Evolutionary conservation across 2,113 vertebrate genomes (phyloP).

Genomic region (Polyodon spathula): DNA sequence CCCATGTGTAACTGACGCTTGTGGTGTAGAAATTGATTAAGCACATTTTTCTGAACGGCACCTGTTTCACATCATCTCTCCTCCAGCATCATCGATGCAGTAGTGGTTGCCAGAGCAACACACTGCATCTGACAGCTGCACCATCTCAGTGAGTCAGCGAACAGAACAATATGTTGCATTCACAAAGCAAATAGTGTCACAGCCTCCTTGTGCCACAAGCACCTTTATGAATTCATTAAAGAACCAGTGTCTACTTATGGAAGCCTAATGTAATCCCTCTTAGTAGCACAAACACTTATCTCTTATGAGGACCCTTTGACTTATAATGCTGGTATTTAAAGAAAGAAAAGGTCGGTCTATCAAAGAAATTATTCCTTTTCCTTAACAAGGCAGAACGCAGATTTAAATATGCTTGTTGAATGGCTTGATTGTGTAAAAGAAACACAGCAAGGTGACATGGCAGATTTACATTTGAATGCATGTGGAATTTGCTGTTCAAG

Average conservation of each 20-base stretch:
- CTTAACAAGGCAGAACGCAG: too few relatives aligned
- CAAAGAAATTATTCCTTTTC: too few relatives aligned
- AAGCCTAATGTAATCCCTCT: background rate
- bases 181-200: background rate
- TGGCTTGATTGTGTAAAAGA: too few relatives aligned
- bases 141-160: slow-evolving; percentile 40
- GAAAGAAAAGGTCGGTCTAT: too few relatives aligned
- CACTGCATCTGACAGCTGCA: slow-evolving; percentile 18
- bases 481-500: too few relatives aligned
- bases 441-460: too few relatives aligned
- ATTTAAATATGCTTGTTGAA: too few relatives aligned
- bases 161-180: background rate
- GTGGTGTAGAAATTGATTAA: background rate
- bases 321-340: too few relatives aligned
- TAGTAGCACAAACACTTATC: too few relatives aligned
- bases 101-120: slow-evolving; percentile 35
- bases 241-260: background rate
- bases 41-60: background rate
- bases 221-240: background rate
- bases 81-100: slow-evolving; percentile 26
- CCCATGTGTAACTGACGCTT: background rate
- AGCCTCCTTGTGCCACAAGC: background rate
- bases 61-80: slow-evolving; percentile 14
- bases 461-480: too few relatives aligned
- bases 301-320: too few relatives aligned